Conservation (phyloP, 2,113 vertebrate genomes). For the Alligator mississippiensis region DNA sequence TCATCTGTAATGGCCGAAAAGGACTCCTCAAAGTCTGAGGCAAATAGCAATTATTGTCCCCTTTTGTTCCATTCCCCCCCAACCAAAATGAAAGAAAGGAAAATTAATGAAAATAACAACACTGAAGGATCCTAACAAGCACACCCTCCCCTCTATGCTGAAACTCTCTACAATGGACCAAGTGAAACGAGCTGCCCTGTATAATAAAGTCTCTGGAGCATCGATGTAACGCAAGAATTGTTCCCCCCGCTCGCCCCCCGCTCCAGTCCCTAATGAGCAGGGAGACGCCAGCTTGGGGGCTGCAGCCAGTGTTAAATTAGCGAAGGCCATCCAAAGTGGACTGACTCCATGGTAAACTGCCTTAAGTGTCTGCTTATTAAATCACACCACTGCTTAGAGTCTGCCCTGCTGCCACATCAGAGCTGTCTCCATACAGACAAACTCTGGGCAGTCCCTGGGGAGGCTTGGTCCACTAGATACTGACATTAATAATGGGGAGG, state of each 20-base stretch:
- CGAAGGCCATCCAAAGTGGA: conserved; percentile 76
- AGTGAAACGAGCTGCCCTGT: conserved; percentile 70
- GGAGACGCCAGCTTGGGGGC: conserved; percentile 76
- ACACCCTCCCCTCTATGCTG: conserved; percentile 28
- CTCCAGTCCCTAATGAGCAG: conserved; percentile 72
- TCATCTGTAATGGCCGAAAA: conserved; percentile 70
- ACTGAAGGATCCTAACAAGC: conserved; percentile 47
- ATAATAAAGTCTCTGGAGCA: conserved; percentile 69
- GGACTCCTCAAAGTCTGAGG: conserved; percentile 67
- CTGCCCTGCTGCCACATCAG: conserved; percentile 75
- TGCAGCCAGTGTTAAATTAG: conserved; percentile 78
- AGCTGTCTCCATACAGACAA: conserved; percentile 74
- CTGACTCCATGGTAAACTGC: conserved; percentile 76
- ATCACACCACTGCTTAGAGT: conserved; percentile 75
- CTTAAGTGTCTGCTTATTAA: conserved; percentile 81
- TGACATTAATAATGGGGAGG: conserved; percentile 39
- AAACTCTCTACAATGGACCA: conserved; percentile 37
- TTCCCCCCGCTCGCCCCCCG: conserved; percentile 11
- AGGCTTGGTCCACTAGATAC: conserved; percentile 55
- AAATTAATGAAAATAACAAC: conserved; percentile 72
- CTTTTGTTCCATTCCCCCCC: conserved; percentile 64
- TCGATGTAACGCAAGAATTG: conserved; percentile 49
- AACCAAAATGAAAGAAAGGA: conserved; percentile 49
- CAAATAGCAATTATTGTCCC: conserved; percentile 75
- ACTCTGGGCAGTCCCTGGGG: conserved; percentile 62